Base-by-base conservation (phyloP, 2,888 invertebrate species). In the Watsonalla cultraria region DNA sequence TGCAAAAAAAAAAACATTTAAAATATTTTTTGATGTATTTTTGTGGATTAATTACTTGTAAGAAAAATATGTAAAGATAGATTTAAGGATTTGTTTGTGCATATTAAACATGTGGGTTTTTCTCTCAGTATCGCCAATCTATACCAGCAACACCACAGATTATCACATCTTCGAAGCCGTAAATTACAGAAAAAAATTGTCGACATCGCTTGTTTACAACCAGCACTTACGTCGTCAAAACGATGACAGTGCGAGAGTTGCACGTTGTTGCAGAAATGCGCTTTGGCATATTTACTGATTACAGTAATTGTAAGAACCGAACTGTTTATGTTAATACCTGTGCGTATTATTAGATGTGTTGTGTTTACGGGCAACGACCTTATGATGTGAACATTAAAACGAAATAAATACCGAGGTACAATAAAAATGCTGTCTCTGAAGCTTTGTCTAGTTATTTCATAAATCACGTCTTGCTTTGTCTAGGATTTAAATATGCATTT, bases 131-230 rank as follows among this genome's bases (percentile, higher is more conserved):
- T 24, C 1, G 24, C 4, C 69, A 73, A 66, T 76, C 76, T 74
- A 76, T 64, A 66, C 66, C 63, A 54, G 55, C 60, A 52, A 61
- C 58, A 42, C 63, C 62, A 48, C 47, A 34, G 34, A 48, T 48
- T 35, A 48, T 48, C 34, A 35, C 47, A 35, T 48, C 35, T 72
- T 73, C 74, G 74, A 78, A 69, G 65, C 60, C 54, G 60, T 66
- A 66, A 73, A 78, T 78, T 74, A 72, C 66, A 64, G 63, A 70
- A 72, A 78, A 76, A 74, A 72, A 78, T 74, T 74, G 76, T 76
- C 70, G 77, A 73, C 70, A 64, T 63, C 57, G 59, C 60, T 68
- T 65, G 71, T 68, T 78, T 74, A 75, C 73, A 73, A 68, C 67
- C 60, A 53, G 57, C 70, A 78, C 68, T 81, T 80, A 74, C 60